Conservation (phyloP, 2,113 vertebrate species). For the Lampris incognitus region DNA sequence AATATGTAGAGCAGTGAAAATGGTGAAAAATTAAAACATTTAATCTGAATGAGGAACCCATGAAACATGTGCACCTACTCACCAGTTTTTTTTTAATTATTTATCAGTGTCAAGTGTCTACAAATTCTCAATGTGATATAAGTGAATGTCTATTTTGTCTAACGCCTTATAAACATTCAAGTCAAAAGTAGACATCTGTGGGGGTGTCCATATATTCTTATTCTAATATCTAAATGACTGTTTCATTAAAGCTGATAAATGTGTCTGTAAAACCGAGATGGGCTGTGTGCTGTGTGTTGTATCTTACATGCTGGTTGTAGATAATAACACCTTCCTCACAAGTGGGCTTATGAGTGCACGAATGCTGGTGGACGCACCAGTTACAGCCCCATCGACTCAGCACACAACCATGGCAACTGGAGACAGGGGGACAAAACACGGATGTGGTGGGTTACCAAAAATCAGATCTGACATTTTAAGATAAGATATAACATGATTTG, state of each 20-base stretch:
- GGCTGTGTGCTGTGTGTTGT: not conserved
- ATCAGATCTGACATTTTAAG: no score
- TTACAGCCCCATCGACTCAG: constrained; percentile 94
- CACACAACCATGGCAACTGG: constrained; percentile 93
- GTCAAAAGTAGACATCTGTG: not conserved
- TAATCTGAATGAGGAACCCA: not conserved
- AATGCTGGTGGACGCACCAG: constrained; percentile 95
- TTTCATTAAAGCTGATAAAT: not conserved
- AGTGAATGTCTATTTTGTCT: no score
- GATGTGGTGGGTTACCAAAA: no score
- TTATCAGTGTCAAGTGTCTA: no score
- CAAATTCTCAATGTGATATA: no score
- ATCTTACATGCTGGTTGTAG: constrained; percentile 90
- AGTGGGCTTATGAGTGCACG: constrained; percentile 90
- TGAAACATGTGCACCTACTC: not conserved
- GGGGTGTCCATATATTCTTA: not conserved
- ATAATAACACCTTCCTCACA: constrained; percentile 92
- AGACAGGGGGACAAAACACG: constrained; percentile 20
- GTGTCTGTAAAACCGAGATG: not conserved
- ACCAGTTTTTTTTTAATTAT: not conserved
- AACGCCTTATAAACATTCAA: no score
- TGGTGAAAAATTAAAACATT: no score
- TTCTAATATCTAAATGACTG: not conserved
- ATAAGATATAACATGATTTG: no score
- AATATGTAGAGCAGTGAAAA: constrained; percentile 1